These are phyloP conservation scores for Brachionus angularis DNA, from an alignment of 1,140 invertebrate genomes.

Conservation along the genomic window DNA sequence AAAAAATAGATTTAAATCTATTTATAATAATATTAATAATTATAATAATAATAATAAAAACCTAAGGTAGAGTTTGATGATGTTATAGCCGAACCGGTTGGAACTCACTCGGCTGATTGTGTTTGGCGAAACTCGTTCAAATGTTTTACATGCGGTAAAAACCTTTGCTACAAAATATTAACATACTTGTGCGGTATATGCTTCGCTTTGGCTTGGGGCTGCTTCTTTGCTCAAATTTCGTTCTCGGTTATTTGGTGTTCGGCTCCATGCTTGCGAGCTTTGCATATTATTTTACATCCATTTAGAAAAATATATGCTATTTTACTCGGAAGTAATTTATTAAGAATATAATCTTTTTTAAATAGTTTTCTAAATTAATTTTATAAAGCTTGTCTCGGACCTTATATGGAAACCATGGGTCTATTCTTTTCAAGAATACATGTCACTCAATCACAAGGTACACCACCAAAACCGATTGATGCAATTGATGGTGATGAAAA, in stretches of 20 bases:
- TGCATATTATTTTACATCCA: constrained; percentile 10
- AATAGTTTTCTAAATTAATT: background rate
- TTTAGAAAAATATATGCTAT: constrained; percentile 9
- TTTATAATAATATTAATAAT: no score
- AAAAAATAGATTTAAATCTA: no score
- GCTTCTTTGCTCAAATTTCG: constrained; percentile 19
- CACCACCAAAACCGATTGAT: constrained; percentile 32
- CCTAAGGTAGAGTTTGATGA: constrained; percentile 37
- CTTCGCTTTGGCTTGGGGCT: constrained; percentile 29
- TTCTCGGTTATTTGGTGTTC: constrained; percentile 34
- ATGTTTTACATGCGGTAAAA: constrained; percentile 40
- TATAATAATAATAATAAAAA: no score
- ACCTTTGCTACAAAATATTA: constrained; percentile 21
- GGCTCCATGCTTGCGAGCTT: constrained; percentile 7
- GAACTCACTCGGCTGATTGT: constrained; percentile 9
- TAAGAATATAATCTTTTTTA: background rate
- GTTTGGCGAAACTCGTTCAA: constrained; percentile 35
- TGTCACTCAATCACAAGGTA: constrained; percentile 14
- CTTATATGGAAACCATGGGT: constrained; percentile 13
- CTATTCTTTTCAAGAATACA: constrained; percentile 36
- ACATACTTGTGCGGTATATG: constrained; percentile 34
- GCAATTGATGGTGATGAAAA: constrained; percentile 27
- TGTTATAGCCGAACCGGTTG: constrained; percentile 17
- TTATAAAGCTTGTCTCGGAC: constrained; percentile 26
- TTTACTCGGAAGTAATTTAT: constrained; percentile 11